Evolutionary conservation across 2,113 vertebrate genomes (phyloP).

Genomic region (Phalacrocorax brasilianus): DNA sequence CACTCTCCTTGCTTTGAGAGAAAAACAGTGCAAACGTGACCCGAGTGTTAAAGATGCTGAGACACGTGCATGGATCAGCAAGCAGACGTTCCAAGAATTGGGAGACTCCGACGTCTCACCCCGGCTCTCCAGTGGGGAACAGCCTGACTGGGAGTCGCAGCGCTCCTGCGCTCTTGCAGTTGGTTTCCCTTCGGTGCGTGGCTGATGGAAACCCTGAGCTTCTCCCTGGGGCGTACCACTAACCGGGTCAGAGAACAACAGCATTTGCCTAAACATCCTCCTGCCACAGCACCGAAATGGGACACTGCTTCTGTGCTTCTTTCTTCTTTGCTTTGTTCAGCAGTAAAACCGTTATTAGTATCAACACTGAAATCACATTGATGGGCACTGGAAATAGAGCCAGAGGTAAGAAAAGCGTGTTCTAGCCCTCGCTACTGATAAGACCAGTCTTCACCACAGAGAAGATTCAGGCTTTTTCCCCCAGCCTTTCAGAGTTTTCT

Average conservation of each 20-base stretch:
- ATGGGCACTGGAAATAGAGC: neutral
- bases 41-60: neutral
- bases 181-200: neutral
- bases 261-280: neutral
- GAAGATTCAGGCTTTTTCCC: neutral
- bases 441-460: neutral
- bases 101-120: neutral
- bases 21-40: neutral
- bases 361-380: neutral
- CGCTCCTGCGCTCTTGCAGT: neutral
- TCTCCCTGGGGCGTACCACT: neutral
- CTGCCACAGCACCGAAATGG: neutral
- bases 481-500: neutral
- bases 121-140: neutral
- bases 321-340: neutral
- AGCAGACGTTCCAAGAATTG: neutral
- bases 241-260: neutral
- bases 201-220: neutral
- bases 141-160: neutral
- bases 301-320: neutral
- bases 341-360: neutral
- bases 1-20: neutral
- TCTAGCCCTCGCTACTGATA: neutral
- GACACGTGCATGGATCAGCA: neutral
- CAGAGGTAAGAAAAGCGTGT: neutral